Evolutionary conservation across 2,888 invertebrate genomes (phyloP).

Genomic region (Athetis lepigone): DNA sequence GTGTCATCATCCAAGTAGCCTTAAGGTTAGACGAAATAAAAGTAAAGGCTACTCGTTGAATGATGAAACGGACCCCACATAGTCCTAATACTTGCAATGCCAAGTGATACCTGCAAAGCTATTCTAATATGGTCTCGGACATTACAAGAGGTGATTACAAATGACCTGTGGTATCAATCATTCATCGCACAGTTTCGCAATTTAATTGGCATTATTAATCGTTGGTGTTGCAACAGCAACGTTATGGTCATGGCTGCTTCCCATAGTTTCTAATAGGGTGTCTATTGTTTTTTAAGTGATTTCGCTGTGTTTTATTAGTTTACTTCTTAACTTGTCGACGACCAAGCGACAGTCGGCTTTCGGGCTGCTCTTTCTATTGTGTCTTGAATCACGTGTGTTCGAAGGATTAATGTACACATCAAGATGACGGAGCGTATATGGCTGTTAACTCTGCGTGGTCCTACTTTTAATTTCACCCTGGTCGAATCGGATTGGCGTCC

Average conservation of each 20-base stretch:
- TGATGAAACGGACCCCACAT: conserved; percentile 58
- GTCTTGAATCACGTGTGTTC: no score
- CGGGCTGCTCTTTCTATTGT: no score
- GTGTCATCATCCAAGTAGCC: conserved; percentile 19
- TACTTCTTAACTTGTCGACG: no score
- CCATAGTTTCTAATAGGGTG: conserved; percentile 33
- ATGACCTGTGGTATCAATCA: conserved; percentile 63
- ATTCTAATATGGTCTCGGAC: conserved; percentile 54
- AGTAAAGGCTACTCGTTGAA: conserved; percentile 38
- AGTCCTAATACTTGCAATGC: conserved; percentile 42
- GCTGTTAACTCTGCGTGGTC: background rate
- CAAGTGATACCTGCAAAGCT: conserved; percentile 56
- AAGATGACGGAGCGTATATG: background rate
- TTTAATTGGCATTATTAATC: conserved; percentile 65
- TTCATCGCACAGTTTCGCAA: conserved; percentile 63
- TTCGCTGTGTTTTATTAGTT: no score
- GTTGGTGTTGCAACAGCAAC: conserved; percentile 61
- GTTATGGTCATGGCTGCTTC: conserved; percentile 52
- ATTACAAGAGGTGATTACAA: conserved; percentile 60
- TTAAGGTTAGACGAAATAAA: conserved; percentile 27
- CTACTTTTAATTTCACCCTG: background rate
- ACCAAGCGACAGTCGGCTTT: no score
- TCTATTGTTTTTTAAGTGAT: conserved; percentile 19
- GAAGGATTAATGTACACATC: no score
- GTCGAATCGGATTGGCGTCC: background rate